Evolutionary conservation across 2,113 vertebrate species (phyloP), one percentile per base, ranked within the genome.

Genomic region (Perca fluviatilis): DNA sequence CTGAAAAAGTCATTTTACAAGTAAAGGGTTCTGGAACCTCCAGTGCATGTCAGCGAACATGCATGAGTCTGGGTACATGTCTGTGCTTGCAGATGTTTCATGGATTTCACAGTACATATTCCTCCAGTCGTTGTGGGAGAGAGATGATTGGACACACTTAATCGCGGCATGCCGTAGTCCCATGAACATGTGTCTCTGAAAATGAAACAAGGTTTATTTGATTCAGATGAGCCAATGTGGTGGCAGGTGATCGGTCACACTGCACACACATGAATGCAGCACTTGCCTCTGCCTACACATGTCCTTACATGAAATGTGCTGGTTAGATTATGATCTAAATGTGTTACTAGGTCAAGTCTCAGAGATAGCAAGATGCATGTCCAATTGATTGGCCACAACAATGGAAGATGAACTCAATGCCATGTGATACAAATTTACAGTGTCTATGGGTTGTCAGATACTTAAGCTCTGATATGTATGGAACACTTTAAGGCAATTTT

Each of bases 1-100:
- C 77, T 91, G 79, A 92, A 93, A 91, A 85, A 86, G 81, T 84
- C 66, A 87, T 88, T 89, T 86, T 90, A 61, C 53, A 74, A 78
- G 63, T 30, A 70, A 85, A 85, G 27, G 50, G 66, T 56, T 70
- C 23, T 74, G 65, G 75, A 81, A 85, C 23, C 51, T 74, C 18
- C 49, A 27, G 69, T 68, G 68, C 49, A 47, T 74, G 73, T 69
- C 19, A 19, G 78, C 47, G 36, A 56, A 50, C 51, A 79, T 58
- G 67, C 66, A 63, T 68, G n/a, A 36, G 14, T 76, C 19, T 61
- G 15, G 27, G 62, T 83, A 23, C 66, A 60, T 61, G 77, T 86
- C 67, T 83, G 21, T 53, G 72, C 81, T 73, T 75, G 77, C 78
- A 77, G 54, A 82, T 77, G 62, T 76, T 15, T 56, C 74, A 60